These are phyloP conservation scores for Mustelus asterias DNA, from an alignment of 2,113 vertebrate genomes.

Conservation along the genomic window DNA sequence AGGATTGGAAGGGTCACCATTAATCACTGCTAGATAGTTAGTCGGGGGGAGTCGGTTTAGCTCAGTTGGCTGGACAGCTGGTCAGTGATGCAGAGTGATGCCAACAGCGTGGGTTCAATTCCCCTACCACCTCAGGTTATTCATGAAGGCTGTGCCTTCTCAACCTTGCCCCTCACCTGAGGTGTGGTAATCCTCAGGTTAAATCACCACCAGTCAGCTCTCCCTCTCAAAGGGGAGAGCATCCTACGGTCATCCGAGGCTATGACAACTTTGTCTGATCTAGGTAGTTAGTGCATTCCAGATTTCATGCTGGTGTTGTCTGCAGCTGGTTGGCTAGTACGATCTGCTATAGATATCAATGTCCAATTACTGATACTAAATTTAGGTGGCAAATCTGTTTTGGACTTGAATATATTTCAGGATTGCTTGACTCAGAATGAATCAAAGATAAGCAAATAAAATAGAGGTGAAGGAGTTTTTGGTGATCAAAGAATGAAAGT, in stretches of 20 bases:
- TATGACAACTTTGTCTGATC: too few species aligned
- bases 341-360: neutral
- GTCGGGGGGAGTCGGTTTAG: too few species aligned
- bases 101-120: too few species aligned
- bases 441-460: neutral
- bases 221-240: too few species aligned
- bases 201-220: too few species aligned
- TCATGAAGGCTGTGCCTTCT: too few species aligned
- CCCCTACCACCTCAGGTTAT: too few species aligned
- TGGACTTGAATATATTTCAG: neutral
- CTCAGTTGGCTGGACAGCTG: too few species aligned
- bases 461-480: neutral
- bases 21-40: neutral
- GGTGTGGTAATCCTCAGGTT: too few species aligned
- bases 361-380: neutral
- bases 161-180: too few species aligned
- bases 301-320: neutral
- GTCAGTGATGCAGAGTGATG: too few species aligned
- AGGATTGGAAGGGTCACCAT: neutral
- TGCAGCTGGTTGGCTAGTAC: neutral
- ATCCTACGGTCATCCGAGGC: too few species aligned
- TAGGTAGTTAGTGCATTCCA: neutral
- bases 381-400: neutral
- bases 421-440: neutral
- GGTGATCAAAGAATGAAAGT: neutral